Evolutionary conservation across 2,797 vertebrate species (phyloP).

Genomic region (Tarsius wallacei): DNA sequence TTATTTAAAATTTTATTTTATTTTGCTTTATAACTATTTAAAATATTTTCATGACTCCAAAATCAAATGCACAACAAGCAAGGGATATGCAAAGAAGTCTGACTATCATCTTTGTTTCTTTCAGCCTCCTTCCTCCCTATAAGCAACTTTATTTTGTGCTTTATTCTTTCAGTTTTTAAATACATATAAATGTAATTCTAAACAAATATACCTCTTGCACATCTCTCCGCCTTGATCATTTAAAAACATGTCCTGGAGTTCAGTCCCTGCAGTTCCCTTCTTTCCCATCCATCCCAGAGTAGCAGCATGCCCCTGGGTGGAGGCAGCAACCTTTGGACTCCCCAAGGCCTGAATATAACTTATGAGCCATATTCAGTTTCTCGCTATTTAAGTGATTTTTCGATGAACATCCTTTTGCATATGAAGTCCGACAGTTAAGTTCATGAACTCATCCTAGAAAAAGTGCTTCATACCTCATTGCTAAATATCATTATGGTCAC

Average conservation of each 20-base stretch:
- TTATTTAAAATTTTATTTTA: conserved; percentile 22
- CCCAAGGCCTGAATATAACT: neutral
- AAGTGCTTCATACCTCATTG: no score
- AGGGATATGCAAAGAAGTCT: neutral
- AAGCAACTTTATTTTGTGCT: neutral
- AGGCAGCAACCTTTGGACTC: neutral
- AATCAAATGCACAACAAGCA: neutral
- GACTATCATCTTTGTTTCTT: neutral
- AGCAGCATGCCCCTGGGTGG: neutral
- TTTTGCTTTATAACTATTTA: conserved; percentile 23
- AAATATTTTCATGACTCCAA: neutral
- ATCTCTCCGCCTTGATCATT: neutral
- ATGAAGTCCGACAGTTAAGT: no score
- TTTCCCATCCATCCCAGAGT: neutral
- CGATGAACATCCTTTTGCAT: neutral
- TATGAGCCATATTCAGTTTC: neutral
- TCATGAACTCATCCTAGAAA: no score
- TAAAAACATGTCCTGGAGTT: neutral
- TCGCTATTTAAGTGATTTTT: neutral
- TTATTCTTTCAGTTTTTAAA: conserved; percentile 22
- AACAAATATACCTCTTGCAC: neutral
- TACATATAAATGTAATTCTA: neutral
- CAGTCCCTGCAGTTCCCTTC: neutral
- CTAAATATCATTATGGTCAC: no score
- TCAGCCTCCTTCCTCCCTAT: neutral